These are phyloP conservation scores for Venustoraphidia nigricollis DNA, from an alignment of 2,888 invertebrate species.

Conservation along the genomic window DNA sequence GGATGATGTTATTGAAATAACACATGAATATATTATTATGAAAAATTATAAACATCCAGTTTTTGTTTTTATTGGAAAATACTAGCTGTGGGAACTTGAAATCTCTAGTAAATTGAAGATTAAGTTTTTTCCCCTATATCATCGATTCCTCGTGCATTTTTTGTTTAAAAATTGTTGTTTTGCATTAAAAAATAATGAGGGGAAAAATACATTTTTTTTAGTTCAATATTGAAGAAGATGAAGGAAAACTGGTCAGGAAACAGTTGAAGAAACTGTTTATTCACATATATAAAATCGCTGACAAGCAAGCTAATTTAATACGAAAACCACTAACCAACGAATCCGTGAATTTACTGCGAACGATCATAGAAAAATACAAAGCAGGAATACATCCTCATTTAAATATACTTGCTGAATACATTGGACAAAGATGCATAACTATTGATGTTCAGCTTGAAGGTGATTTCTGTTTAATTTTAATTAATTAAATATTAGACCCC, in stretches of 20 bases:
- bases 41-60: no score
- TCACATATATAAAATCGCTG: conserved; percentile 17
- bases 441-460: conserved; percentile 19
- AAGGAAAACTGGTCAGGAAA: conserved; percentile 17
- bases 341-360: conserved; percentile 14
- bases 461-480: conserved; percentile 5
- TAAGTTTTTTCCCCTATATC: neutral
- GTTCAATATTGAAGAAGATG: conserved; percentile 19
- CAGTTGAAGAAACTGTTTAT: conserved; percentile 17
- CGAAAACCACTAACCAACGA: conserved; percentile 9
- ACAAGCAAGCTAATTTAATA: conserved; percentile 13
- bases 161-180: no score
- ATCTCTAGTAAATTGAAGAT: no score
- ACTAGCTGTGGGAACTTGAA: no score
- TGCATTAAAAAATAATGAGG: no score
- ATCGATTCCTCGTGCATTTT: neutral
- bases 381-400: conserved; percentile 18
- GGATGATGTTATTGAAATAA: no score
- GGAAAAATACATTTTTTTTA: conserved; percentile 7
- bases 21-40: no score
- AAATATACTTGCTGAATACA: conserved; percentile 19
- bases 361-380: conserved; percentile 18
- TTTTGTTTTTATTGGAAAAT: no score
- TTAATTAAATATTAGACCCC: neutral
- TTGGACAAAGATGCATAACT: conserved; percentile 17